Conservation (phyloP, 2,888 invertebrate species). For the Rhopalosiphum nymphaeae region DNA sequence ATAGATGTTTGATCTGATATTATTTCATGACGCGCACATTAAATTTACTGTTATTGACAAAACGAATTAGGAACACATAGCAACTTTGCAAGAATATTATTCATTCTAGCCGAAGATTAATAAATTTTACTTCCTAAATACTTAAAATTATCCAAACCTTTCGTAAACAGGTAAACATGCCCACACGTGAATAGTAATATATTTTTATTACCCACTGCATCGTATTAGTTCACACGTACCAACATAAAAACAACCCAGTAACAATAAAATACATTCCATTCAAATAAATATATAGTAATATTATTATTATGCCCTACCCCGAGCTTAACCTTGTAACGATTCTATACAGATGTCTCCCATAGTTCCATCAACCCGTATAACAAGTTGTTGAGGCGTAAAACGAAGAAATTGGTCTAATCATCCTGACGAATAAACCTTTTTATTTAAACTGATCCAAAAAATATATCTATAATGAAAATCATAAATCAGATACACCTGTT, state of each 20-base stretch:
- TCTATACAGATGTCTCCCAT: not conserved
- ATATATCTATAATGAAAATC: not conserved
- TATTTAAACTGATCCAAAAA: conserved; percentile 7
- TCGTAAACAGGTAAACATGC: not conserved
- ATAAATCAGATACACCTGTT: conserved; percentile 27
- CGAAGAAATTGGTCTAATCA: conserved; percentile 9
- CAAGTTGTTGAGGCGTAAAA: not conserved
- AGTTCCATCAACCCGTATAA: not conserved
- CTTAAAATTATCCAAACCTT: not conserved
- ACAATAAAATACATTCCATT: not conserved
- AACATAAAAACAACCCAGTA: not conserved
- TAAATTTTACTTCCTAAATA: not conserved
- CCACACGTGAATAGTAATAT: not conserved
- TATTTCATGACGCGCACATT: not conserved
- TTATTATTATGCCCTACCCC: not conserved
- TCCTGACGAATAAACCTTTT: not conserved
- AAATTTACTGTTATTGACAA: not conserved
- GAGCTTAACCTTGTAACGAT: not conserved
- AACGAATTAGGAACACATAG: not conserved
- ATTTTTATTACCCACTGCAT: not conserved
- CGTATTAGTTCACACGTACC: not conserved
- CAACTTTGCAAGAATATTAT: not conserved
- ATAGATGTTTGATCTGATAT: not conserved
- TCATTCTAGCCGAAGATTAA: not conserved
- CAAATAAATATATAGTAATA: not conserved